Base-by-base conservation (phyloP, 2,888 invertebrate genomes). In the Griposia aprilina region DNA sequence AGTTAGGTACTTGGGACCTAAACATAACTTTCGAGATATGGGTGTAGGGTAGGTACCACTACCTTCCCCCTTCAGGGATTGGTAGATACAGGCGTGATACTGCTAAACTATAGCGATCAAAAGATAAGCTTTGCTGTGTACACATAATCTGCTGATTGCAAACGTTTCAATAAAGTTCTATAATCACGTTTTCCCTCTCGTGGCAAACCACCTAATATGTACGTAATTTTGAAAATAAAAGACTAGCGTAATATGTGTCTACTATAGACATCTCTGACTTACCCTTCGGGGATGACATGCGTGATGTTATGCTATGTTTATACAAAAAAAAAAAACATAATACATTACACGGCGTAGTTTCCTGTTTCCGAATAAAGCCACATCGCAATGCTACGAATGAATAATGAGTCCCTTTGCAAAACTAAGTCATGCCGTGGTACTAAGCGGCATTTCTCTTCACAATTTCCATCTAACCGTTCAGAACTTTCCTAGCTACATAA, bases 401-500 rank as follows among this genome's bases (percentile, higher is more conserved):
- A 82, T 79, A 82, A 85, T 82, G 77, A 83, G 69, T 70, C 73
- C 78, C 76, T 73, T 79, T 70, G 55, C 75, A 72, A 82, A 87
- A 83, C 62, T 81, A 80, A 55, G 62, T 62, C 74, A 63, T 80
- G 59, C 36, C 67, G 66, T 81, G 70, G 69, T 81, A 78, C 68
- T 50, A 52, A 79, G 69, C 71, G 78, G 67, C 26, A 80, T 82
- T 85, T 81, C 84, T 86, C 79, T 85, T 88, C 75, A 82, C 84
- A 84, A 84, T 84, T 84, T 85, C 89, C 84, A 74, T 86, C 67
- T 72, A 82, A 86, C 83, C 78, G 69, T 86, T 76, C 83, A 86
- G 83, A 92, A 90, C 84, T 92, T 89, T 84, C 80, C 79, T 87
- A 87, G 85, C 87, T 88, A 90, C 89, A 90, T 92, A 91, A 91